Conservation (phyloP, 2,888 invertebrate genomes). For the Eilema sororculum region DNA sequence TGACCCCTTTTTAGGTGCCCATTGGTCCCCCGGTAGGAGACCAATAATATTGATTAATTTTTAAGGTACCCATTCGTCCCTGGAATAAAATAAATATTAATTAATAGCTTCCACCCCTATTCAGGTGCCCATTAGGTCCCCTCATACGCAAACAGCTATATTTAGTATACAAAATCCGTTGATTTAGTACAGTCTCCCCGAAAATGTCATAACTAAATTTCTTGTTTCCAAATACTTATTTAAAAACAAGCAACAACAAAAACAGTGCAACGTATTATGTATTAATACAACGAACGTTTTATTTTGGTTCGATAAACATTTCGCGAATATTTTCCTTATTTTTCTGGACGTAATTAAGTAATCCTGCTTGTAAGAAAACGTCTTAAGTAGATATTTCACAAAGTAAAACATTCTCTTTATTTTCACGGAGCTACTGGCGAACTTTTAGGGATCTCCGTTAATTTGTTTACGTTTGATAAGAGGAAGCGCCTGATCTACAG, state of each 20-base stretch:
- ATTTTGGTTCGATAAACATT: not conserved
- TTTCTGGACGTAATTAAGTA: constrained; percentile 6
- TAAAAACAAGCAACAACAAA: not conserved
- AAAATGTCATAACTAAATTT: too few species aligned
- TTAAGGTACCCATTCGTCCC: too few species aligned
- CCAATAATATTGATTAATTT: too few species aligned
- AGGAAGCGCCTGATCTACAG: not conserved
- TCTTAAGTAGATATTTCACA: not conserved
- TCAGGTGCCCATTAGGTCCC: too few species aligned
- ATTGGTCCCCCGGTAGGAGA: too few species aligned
- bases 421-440: not conserved
- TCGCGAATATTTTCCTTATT: not conserved
- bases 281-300: not conserved
- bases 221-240: too few species aligned
- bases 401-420: not conserved
- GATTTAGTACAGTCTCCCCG: too few species aligned
- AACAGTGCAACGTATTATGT: not conserved
- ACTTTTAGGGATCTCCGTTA: not conserved
- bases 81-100: too few species aligned
- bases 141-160: too few species aligned
- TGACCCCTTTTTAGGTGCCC: too few species aligned
- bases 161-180: too few species aligned
- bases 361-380: not conserved
- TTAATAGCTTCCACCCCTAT: too few species aligned
- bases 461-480: not conserved